Conservation (phyloP, 1,140 invertebrate genomes). For the Ladona fulva region DNA sequence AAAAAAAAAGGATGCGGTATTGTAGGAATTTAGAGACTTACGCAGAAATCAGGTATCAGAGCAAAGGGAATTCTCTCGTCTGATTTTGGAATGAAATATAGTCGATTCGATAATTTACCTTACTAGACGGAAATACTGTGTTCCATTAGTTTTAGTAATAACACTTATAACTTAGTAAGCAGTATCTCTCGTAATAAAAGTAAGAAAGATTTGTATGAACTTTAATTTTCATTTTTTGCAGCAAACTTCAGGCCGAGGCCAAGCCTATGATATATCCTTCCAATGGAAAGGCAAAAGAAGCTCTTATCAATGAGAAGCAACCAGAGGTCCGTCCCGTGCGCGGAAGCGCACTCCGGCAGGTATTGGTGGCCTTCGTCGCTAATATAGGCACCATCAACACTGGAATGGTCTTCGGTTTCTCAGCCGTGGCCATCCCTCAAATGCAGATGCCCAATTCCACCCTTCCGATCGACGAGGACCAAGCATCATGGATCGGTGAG, state of each 20-base stretch:
- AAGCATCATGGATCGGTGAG: constrained; percentile 66
- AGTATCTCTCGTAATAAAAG: too few species aligned
- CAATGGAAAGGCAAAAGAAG: not conserved
- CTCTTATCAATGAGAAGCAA: not conserved
- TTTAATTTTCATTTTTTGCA: not conserved
- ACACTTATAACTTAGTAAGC: too few species aligned
- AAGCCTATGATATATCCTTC: not conserved
- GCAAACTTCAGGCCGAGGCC: not conserved
- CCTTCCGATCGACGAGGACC: constrained; percentile 46
- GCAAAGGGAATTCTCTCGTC: too few species aligned
- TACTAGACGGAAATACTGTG: too few species aligned
- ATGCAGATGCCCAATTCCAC: constrained; percentile 42
- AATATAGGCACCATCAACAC: constrained; percentile 62
- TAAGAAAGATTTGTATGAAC: too few species aligned
- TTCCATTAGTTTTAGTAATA: too few species aligned
- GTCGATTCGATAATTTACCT: too few species aligned
- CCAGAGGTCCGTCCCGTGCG: not conserved
- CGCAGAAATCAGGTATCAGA: too few species aligned
- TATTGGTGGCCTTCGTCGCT: constrained; percentile 47
- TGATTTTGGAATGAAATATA: too few species aligned
- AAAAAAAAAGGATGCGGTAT: too few species aligned
- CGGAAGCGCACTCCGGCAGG: constrained; percentile 6
- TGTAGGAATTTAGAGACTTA: too few species aligned
- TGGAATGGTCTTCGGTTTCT: constrained; percentile 62
- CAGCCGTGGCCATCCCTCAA: constrained; percentile 59